These are phyloP conservation scores for Parnassius apollo DNA, from an alignment of 2,888 invertebrate species.

Conservation along the genomic window DNA sequence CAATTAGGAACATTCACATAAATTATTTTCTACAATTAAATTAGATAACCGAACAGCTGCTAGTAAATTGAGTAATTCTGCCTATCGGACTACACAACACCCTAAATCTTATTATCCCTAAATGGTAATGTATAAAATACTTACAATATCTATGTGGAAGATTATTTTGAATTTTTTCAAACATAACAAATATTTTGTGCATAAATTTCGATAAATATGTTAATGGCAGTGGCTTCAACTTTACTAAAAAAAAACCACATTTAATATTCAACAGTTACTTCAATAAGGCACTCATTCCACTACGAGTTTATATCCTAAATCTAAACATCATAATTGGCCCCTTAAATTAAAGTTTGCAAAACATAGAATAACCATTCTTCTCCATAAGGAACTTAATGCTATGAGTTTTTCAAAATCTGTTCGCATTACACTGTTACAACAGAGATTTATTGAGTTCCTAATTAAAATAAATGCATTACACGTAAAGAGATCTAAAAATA, in stretches of 20 bases:
- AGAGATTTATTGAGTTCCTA: constrained; percentile 51
- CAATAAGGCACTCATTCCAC: constrained; percentile 63
- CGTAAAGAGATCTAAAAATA: constrained; percentile 80
- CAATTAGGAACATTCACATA: constrained; percentile 14
- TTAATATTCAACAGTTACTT: constrained; percentile 40
- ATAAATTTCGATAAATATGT: constrained; percentile 41
- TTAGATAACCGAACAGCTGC: not conserved
- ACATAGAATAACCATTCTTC: constrained; percentile 48
- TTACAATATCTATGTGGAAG: constrained; percentile 71
- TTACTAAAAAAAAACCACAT: constrained; percentile 41
- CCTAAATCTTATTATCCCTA: constrained; percentile 69
- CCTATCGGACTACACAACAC: constrained; percentile 43
- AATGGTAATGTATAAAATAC: constrained; percentile 77
- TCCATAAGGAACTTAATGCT: constrained; percentile 61
- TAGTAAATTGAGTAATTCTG: constrained; percentile 29
- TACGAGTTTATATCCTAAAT: constrained; percentile 42
- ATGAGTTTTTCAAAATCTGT: constrained; percentile 45
- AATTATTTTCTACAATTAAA: not conserved
- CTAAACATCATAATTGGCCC: constrained; percentile 58
- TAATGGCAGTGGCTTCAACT: constrained; percentile 59
- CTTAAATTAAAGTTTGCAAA: constrained; percentile 36
- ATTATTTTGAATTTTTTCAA: constrained; percentile 55
- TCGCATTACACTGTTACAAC: constrained; percentile 52
- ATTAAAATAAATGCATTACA: constrained; percentile 78
- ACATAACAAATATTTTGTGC: constrained; percentile 50